Base-by-base conservation (phyloP, 1,140 invertebrate species). In the Laodelphax striatellus region DNA sequence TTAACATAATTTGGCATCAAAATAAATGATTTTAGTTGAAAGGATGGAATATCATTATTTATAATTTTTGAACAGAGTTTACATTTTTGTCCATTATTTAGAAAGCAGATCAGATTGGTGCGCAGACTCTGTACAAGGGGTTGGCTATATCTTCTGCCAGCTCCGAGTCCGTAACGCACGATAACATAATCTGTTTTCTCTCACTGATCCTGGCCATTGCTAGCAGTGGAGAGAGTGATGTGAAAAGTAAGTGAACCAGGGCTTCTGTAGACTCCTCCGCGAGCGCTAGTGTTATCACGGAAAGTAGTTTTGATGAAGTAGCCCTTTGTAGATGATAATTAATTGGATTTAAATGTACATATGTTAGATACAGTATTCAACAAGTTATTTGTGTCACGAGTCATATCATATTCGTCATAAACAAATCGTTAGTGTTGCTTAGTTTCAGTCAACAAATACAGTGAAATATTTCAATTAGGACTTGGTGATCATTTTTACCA, bases 151-250 rank as follows among this genome's bases (percentile, higher is more conserved):
- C 46, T 50, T 50, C 46, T 19, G 46, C 46, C 46, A 50, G 46
- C 46, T 50, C 21, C 16, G 46, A 50, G 46, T 50, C 21, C 21
- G 46, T 50, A 22, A 11, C 21, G 46, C 46, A 50, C 46, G 46
- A 50, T 50, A 50, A 50, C 46, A 22, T 19, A 50, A 50, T 50
- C 46, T 50, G 46, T 38, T 38, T 38, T 38, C 34, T 38, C 46
- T 50, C 16, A 50, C 46, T 50, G 46, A 50, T 50, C 46, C 46
- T 50, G 21, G 46, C 46, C 46, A 50, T 50, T 50, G 46, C 46
- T 50, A 14, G 46, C 34, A 38, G 34, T 50, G 46, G 46, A 11
- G 46, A 50, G 46, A 19, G 21, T 38, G 21, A 50, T 50, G 46
- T 50, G 46, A 19, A 50, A 19, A 17, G 16, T 19, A 19, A 50